Conservation (phyloP, 2,797 vertebrate species). For the Liasis olivaceus region DNA sequence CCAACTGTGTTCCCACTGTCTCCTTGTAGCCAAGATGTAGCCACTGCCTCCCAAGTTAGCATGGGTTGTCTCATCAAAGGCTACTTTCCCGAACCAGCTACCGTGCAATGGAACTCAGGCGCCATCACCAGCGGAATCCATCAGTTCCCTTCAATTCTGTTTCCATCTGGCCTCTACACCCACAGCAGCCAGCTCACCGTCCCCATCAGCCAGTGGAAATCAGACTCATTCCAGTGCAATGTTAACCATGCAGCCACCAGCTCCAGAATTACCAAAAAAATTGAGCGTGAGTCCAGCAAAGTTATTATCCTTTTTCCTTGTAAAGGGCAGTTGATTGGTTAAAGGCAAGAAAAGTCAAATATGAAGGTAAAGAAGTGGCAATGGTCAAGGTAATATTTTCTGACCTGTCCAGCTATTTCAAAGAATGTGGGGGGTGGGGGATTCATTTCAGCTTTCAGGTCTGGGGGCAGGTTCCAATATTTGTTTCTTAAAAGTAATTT, state of each 20-base stretch:
- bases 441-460: not conserved
- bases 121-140: rapidly evolving
- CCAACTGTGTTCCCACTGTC: slow-evolving; percentile 37
- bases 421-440: not conserved
- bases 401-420: not conserved
- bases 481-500: no score
- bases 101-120: not conserved
- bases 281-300: not conserved
- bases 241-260: rapidly evolving
- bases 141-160: not conserved
- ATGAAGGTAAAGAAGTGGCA: not conserved
- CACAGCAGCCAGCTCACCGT: slow-evolving; percentile 10
- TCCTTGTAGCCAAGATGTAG: not conserved
- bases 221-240: not conserved
- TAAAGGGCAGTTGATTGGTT: no score
- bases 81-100: slow-evolving; percentile 36
- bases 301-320: no score
- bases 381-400: no score
- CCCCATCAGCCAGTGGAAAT: not conserved
- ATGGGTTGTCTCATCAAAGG: slow-evolving; percentile 48
- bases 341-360: not conserved
- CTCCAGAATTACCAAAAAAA: rapidly evolving
- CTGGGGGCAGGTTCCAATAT: no score
- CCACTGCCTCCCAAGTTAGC: rapidly evolving
- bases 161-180: not conserved